These are phyloP conservation scores for Rhingia campestris DNA, from an alignment of 2,888 invertebrate genomes.

Conservation along the genomic window DNA sequence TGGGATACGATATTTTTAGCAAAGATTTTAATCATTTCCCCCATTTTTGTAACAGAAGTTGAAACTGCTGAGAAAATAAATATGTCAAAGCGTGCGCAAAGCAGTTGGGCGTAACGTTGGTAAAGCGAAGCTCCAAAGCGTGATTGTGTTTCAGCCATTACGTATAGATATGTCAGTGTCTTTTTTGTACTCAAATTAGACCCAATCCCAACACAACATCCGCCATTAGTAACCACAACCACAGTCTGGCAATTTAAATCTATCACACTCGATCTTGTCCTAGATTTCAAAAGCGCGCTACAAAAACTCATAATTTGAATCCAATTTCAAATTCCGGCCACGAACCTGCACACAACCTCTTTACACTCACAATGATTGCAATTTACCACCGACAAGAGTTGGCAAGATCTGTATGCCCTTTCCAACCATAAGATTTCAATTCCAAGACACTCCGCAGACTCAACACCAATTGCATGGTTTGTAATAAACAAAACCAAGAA, in stretches of 20 bases:
- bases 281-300: conserved; percentile 40
- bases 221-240: conserved; percentile 47
- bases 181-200: no score
- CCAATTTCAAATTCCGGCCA: conserved; percentile 63
- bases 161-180: no score
- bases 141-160: no score
- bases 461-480: not conserved
- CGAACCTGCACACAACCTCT: conserved; percentile 5
- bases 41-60: no score
- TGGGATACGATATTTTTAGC: no score
- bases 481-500: not conserved
- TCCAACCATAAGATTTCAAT: conserved; percentile 9
- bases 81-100: no score
- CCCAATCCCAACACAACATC: not conserved
- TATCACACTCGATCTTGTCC: conserved; percentile 60
- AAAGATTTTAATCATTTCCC: no score
- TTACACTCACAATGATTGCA: conserved; percentile 29
- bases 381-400: conserved; percentile 12
- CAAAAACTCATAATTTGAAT: conserved; percentile 45
- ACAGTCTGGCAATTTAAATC: conserved; percentile 48
- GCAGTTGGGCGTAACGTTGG: no score
- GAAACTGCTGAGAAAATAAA: no score
- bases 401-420: conserved; percentile 20
- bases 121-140: no score
- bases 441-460: not conserved